Base-by-base conservation (phyloP, 2,797 vertebrate genomes). In the Lutjanus argentimaculatus region DNA sequence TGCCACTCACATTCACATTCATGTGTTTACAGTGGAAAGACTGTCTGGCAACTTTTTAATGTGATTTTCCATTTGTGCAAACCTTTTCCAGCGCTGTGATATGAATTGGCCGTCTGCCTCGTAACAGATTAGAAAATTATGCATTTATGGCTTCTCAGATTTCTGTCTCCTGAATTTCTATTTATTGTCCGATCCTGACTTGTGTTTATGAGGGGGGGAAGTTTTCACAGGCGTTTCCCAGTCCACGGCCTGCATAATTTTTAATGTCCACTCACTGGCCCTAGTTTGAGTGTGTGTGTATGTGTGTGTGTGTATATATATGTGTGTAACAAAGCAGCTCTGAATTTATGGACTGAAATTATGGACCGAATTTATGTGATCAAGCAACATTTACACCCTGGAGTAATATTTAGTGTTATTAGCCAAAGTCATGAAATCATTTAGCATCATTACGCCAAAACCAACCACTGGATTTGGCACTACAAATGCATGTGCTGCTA, bases 121-220 rank as follows among this genome's bases (percentile, higher is more conserved):
- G 19, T 62, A 86, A 85, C 85, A 89, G 89, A 95, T 93, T 88
- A 88, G 82, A 92, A 91, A 94, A 92, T 92, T 86, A 89, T 88
- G 84, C 79, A 91, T 91, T 94, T 91, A 90, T 80, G 70, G 87
- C 84, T 36, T 85, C 92, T 95, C 85, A 79, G 87, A 91, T 95
- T 94, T 94, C 92, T 86, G 88, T 91, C 89, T 93, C 89, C 76
- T 68, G 66, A 75, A 78, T 86, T 92, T 83, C 77, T 92, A 80
- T 93, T 94, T 91, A 93, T 93, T 92, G 87, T 93, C 83, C 65
- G 75, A 81, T 91, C 77, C 86, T 68, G 52, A 92, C 73, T 83
- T 71, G 66, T 90, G 76, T 94, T 94, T 92, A 86, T 63, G 69
- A 91, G 89, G 51, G 70, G 64, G 65, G 82, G 58, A 83, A 67